phyloP scores from a whole-genome alignment of 2,888 invertebrate genomes.

The Pammene aurita region DNA sequence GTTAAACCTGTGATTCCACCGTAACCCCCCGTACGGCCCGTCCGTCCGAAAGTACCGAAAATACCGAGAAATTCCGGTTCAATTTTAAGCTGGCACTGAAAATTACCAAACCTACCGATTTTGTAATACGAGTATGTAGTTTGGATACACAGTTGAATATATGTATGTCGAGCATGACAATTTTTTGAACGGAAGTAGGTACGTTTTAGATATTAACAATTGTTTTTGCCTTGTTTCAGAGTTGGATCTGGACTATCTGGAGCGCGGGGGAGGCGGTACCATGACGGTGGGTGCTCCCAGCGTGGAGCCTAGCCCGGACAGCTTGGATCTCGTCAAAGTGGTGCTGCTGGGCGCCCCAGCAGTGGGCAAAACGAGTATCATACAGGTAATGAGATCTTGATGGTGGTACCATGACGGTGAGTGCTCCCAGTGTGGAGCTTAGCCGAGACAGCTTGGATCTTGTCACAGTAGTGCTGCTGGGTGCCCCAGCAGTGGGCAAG shows the following conservation, averaged over 20 bases:
- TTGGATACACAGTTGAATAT: too few relatives aligned
- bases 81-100: too few relatives aligned
- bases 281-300: constrained; percentile 73
- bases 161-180: too few relatives aligned
- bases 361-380: constrained; percentile 96
- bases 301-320: constrained; percentile 85
- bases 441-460: constrained; percentile 88
- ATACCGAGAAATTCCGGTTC: too few relatives aligned
- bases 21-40: too few relatives aligned
- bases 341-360: constrained; percentile 94
- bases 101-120: too few relatives aligned
- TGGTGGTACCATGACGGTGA: constrained; percentile 50
- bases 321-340: constrained; percentile 91
- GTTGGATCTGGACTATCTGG: constrained; percentile 89
- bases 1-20: too few relatives aligned
- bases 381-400: constrained; percentile 84
- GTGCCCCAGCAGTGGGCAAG: constrained; percentile 96
- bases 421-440: constrained; percentile 79
- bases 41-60: too few relatives aligned
- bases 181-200: too few relatives aligned
- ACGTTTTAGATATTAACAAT: too few relatives aligned
- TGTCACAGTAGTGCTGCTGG: constrained; percentile 91
- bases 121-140: too few relatives aligned
- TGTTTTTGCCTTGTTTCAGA: constrained; percentile 75
- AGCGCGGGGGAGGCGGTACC: constrained; percentile 83